Conservation (phyloP, 2,888 invertebrate species). For the Aplocera efformata region DNA sequence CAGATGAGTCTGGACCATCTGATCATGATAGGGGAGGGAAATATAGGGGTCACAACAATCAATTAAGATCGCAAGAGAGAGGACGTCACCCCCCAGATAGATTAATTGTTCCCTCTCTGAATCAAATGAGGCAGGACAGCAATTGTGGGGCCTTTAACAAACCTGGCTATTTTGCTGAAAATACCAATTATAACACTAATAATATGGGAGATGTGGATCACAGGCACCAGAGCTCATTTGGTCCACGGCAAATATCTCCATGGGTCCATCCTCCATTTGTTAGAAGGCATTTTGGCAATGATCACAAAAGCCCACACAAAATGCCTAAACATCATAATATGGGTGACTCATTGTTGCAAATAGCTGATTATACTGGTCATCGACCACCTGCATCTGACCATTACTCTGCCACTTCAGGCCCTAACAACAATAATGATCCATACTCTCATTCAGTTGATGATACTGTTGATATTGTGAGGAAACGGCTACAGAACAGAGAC, state of each 20-base stretch:
- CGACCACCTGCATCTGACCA: constrained; percentile 72
- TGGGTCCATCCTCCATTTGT: constrained; percentile 44
- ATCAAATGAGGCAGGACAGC: constrained; percentile 26
- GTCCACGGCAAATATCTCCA: constrained; percentile 30
- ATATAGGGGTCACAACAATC: constrained; percentile 39
- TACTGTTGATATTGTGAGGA: constrained; percentile 68
- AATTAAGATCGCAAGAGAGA: constrained; percentile 39
- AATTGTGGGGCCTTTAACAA: constrained; percentile 30
- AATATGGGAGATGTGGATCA: constrained; percentile 66
- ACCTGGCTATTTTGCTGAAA: constrained; percentile 7
- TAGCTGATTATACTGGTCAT: constrained; percentile 56
- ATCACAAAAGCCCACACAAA: constrained; percentile 42
- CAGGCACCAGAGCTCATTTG: constrained; percentile 38
- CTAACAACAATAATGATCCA: constrained; percentile 57
- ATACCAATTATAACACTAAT: constrained; percentile 40
- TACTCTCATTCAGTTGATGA: constrained; percentile 69
- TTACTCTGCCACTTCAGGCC: constrained; percentile 54
- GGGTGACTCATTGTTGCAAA: constrained; percentile 36
- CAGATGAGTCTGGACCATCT: constrained; percentile 34
- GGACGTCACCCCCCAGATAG: constrained; percentile 35
- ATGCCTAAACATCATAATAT: constrained; percentile 36
- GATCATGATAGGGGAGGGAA: constrained; percentile 50
- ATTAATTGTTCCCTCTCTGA: constrained; percentile 29
- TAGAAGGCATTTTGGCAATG: constrained; percentile 38
- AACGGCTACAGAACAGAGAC: constrained; percentile 58